These are phyloP conservation scores for Takifugu rubripes DNA, from an alignment of 2,797 vertebrate genomes.

Conservation along the genomic window DNA sequence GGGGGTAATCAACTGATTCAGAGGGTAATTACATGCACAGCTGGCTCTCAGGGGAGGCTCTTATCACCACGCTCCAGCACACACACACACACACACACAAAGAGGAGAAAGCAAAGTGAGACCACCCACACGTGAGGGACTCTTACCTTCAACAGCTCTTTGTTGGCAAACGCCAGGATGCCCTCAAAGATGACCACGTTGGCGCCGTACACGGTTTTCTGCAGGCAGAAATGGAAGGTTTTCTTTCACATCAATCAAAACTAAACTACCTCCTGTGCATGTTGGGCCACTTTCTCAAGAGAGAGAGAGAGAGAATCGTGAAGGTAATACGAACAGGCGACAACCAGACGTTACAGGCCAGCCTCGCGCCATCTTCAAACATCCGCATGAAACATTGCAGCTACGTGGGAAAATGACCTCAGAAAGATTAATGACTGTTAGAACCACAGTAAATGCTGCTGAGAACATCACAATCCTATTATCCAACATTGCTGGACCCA, in stretches of 20 bases:
- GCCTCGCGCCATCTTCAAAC: neutral
- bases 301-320: too few relatives aligned
- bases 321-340: too few relatives aligned
- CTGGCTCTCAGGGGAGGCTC: slow-evolving; percentile 30
- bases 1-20: slow-evolving; percentile 31
- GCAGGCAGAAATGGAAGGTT: slow-evolving; percentile 12
- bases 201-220: slow-evolving; percentile 91
- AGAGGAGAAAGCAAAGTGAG: neutral
- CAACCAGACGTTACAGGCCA: too few relatives aligned
- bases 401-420: neutral
- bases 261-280: too few relatives aligned
- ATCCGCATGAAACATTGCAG: neutral
- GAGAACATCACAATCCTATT: slow-evolving; percentile 35
- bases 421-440: slow-evolving; percentile 27
- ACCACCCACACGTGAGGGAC: too few relatives aligned
- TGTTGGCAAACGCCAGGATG: slow-evolving; percentile 89
- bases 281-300: too few relatives aligned
- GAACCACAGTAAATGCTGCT: slow-evolving; percentile 30
- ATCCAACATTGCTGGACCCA: slow-evolving; percentile 33
- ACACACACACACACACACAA: neutral
- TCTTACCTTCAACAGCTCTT: slow-evolving; percentile 87
- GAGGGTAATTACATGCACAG: slow-evolving; percentile 35
- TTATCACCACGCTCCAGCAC: slow-evolving; percentile 54
- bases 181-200: slow-evolving; percentile 93
- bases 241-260: too few relatives aligned